phyloP scores from a whole-genome alignment of 2,797 vertebrate genomes.

The Threskiornis aethiopicus region DNA sequence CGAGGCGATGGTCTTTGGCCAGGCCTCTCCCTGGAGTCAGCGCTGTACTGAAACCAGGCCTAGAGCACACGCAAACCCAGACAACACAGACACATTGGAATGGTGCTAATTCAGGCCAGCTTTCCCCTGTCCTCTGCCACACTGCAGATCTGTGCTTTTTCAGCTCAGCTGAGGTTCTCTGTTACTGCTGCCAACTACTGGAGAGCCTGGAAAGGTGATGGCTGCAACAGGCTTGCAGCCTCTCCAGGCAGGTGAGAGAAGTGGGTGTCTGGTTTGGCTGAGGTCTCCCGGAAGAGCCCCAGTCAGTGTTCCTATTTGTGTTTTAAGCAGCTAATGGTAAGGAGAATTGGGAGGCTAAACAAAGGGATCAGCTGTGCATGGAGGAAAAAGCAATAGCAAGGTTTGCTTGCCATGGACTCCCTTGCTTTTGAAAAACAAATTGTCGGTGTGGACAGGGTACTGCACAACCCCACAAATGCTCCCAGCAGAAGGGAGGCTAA shows the following conservation, averaged over 20 bases:
- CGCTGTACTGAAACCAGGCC: slow-evolving; percentile 5
- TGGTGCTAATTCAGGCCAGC: not conserved
- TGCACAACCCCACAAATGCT: not conserved
- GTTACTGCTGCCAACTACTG: not conserved
- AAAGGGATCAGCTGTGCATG: not conserved
- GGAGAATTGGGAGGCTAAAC: not conserved
- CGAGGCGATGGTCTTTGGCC: not conserved
- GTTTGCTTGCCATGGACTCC: not conserved
- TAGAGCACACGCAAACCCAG: slow-evolving; percentile 26
- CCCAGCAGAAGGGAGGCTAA: not conserved
- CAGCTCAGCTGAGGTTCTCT: not conserved
- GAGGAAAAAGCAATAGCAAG: not conserved
- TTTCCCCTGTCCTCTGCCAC: not conserved
- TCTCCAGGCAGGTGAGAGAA: not conserved
- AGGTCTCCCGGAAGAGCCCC: not conserved
- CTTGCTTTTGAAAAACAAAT: not conserved
- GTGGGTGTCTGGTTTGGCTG: not conserved
- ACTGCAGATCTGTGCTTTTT: slow-evolving; percentile 44
- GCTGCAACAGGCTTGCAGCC: not conserved
- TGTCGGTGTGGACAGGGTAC: accelerated
- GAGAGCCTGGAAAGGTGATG: not conserved
- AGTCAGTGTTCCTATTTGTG: not conserved
- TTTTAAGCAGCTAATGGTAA: not conserved
- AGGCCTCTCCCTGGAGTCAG: slow-evolving; percentile 27
- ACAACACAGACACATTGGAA: not conserved